Evolutionary conservation across 2,888 invertebrate genomes (phyloP).

Genomic region (Dendrolimus houi): DNA sequence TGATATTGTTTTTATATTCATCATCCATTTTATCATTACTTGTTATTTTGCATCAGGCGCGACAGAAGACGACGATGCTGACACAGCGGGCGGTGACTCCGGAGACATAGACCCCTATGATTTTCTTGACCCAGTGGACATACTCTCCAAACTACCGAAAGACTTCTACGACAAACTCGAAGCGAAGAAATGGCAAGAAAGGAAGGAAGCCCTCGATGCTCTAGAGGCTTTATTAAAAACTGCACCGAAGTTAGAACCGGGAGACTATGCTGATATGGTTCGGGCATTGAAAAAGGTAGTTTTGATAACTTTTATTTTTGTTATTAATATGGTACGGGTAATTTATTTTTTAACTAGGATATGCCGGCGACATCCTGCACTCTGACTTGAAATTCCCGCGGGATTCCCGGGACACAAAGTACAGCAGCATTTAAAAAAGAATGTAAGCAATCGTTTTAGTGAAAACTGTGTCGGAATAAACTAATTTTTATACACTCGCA

Average conservation of each 20-base stretch:
- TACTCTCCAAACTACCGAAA: constrained; percentile 93
- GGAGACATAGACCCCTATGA: constrained; percentile 93
- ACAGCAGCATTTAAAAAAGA: too few species aligned
- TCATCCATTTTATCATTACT: too few species aligned
- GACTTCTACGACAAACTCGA: constrained; percentile 97
- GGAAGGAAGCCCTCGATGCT: constrained; percentile 93
- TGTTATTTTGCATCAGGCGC: constrained; percentile 28
- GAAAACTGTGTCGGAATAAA: too few species aligned
- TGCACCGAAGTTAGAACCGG: constrained; percentile 90
- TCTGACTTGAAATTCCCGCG: too few species aligned
- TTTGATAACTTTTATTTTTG: neutral
- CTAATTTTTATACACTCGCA: too few species aligned
- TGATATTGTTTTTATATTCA: too few species aligned
- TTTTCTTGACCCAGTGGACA: constrained; percentile 93
- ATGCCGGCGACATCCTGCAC: too few species aligned
- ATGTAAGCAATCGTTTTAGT: too few species aligned
- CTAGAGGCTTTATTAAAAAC: constrained; percentile 86
- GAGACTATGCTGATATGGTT: constrained; percentile 94
- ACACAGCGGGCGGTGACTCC: constrained; percentile 77
- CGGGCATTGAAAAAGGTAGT: constrained; percentile 89
- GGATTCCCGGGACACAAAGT: too few species aligned
- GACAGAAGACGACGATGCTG: constrained; percentile 71
- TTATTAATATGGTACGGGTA: neutral
- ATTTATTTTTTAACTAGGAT: neutral
- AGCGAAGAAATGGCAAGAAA: constrained; percentile 97